phyloP scores from a whole-genome alignment of 1,140 invertebrate species.

The Brachionus rubens region DNA sequence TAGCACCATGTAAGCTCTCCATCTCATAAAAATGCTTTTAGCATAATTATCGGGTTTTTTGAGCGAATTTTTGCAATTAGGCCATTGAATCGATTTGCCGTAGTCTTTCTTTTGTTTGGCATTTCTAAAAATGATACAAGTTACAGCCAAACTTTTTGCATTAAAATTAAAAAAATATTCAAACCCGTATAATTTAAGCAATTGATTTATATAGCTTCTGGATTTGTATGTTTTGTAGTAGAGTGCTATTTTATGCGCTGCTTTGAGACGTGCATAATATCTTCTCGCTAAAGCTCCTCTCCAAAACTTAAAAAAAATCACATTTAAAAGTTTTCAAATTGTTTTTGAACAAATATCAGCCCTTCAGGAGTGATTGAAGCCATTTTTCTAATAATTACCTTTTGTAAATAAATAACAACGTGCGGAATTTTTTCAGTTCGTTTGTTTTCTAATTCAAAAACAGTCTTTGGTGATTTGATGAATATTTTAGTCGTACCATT shows the following conservation, averaged over 20 bases:
- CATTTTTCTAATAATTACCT: too few relatives aligned
- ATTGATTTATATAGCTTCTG: conserved; percentile 22
- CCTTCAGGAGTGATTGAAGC: too few relatives aligned
- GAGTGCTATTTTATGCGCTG: conserved; percentile 75
- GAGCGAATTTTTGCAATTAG: conserved; percentile 67
- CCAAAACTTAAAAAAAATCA: conserved; percentile 17
- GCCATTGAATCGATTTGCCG: conserved; percentile 77
- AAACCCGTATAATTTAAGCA: conserved; percentile 35
- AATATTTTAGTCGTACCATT: conserved; percentile 93
- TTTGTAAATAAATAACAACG: conserved; percentile 86
- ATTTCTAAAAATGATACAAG: conserved; percentile 52
- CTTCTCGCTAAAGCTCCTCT: conserved; percentile 8
- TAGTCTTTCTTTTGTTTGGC: conserved; percentile 66
- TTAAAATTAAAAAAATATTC: not conserved
- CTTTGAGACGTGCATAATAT: conserved; percentile 66
- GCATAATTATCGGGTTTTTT: conserved; percentile 62
- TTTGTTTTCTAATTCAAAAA: conserved; percentile 80
- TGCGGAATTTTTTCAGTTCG: conserved; percentile 72
- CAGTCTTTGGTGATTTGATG: conserved; percentile 79
- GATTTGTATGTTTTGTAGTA: conserved; percentile 75
- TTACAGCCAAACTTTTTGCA: too few relatives aligned
- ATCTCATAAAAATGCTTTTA: conserved; percentile 64
- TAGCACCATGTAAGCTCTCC: conserved; percentile 83
- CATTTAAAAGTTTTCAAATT: too few relatives aligned
- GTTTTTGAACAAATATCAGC: too few relatives aligned